A percentile compares a stretch with the other conserved stretches of the same genome.
Evolutionary conservation across 2,797 vertebrate genomes (phyloP).

Genomic region (Protosalanx chinensis): DNA sequence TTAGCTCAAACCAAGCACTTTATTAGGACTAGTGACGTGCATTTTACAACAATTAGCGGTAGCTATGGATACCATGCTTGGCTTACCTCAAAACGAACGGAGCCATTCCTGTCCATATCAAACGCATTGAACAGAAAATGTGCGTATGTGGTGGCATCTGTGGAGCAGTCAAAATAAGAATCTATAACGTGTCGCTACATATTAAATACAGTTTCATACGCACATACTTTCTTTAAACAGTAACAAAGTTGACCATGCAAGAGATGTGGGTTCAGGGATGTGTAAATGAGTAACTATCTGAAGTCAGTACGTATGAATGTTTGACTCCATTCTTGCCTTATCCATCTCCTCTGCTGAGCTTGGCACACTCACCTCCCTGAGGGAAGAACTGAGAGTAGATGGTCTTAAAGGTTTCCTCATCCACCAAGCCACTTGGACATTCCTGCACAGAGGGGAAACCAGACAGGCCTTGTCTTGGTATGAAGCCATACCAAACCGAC

Average conservation of each 20-base stretch:
- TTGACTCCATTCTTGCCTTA: neutral
- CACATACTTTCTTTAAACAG: neutral
- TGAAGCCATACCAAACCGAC: too few relatives aligned
- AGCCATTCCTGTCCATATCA: slow-evolving; percentile 83
- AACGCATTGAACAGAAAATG: slow-evolving; percentile 96
- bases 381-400: slow-evolving; percentile 97
- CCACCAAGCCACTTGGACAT: slow-evolving; percentile 90
- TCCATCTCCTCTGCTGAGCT: neutral
- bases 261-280: neutral
- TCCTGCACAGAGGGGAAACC: slow-evolving; percentile 70
- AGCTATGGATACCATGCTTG: too few relatives aligned
- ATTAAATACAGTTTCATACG: too few relatives aligned
- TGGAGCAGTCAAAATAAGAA: slow-evolving; percentile 19
- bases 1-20: too few relatives aligned
- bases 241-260: neutral
- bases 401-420: slow-evolving; percentile 91
- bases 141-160: slow-evolving; percentile 89
- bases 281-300: neutral
- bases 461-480: neutral
- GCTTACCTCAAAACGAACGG: slow-evolving; percentile 88
- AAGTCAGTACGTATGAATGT: neutral
- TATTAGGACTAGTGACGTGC: too few relatives aligned
- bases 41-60: too few relatives aligned
- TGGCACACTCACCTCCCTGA: slow-evolving; percentile 84
- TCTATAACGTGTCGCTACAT: neutral